phyloP scores from a whole-genome alignment of 2,888 invertebrate species.

The Cactoblastis cactorum region DNA sequence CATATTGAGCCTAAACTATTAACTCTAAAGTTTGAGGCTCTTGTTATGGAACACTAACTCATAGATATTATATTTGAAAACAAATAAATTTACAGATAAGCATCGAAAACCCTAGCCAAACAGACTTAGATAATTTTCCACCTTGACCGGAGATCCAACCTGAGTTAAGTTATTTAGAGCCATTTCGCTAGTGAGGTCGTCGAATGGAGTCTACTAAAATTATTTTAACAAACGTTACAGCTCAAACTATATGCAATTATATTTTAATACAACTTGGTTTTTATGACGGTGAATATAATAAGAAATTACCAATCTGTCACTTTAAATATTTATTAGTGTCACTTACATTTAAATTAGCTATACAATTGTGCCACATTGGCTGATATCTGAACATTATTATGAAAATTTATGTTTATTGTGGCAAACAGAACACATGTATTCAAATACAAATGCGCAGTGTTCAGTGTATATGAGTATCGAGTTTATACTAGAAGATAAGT shows the following conservation, averaged over 20 bases:
- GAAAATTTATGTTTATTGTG: conserved; percentile 3
- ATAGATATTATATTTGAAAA: too few species aligned
- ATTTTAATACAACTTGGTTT: neutral
- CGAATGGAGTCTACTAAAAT: too few species aligned
- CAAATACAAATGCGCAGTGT: neutral
- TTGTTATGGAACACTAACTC: too few species aligned
- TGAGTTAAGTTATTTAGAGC: too few species aligned
- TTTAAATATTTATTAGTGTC: conserved; percentile 4
- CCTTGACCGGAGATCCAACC: too few species aligned
- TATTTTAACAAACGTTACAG: neutral
- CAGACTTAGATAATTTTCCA: too few species aligned
- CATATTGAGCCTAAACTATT: too few species aligned
- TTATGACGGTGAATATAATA: neutral
- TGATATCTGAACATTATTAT: neutral
- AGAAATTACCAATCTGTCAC: neutral
- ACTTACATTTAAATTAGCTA: neutral
- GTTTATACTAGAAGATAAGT: conserved; percentile 33
- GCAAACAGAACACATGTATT: conserved; percentile 18
- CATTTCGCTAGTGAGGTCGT: too few species aligned
- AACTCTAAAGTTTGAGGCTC: too few species aligned
- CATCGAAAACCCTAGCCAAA: too few species aligned
- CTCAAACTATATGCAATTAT: neutral
- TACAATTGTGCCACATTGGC: conserved; percentile 4
- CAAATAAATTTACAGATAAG: too few species aligned
- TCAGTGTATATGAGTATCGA: conserved; percentile 26